Percentiles rank a stretch among this genome's conserved stretches.
These are phyloP conservation scores for Nezara viridula DNA, from an alignment of 2,888 invertebrate genomes.

Conservation along the genomic window DNA sequence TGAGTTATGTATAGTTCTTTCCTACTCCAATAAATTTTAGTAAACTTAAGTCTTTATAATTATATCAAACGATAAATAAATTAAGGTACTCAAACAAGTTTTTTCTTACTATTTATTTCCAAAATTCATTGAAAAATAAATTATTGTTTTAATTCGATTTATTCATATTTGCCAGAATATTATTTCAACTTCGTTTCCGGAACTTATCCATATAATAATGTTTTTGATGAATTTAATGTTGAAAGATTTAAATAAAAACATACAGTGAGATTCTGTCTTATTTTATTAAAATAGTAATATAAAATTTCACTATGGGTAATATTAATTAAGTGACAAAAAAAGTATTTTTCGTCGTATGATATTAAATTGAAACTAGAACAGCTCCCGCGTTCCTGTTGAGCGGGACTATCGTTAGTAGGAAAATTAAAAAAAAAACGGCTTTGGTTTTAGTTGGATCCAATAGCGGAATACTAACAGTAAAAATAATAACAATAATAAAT, in stretches of 20 bases:
- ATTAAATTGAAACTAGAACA: constrained; percentile 8
- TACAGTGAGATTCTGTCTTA: background rate
- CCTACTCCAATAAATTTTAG: no score
- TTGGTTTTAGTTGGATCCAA: background rate
- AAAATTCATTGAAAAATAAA: background rate
- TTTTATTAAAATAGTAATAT: constrained; percentile 3
- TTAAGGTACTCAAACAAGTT: background rate
- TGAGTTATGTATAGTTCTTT: no score
- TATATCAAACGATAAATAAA: no score
- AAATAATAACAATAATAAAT: background rate
- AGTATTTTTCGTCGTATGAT: background rate
- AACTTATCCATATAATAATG: background rate
- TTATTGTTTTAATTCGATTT: background rate
- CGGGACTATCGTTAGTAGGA: background rate
- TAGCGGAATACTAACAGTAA: background rate
- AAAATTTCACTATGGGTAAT: background rate
- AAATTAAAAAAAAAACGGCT: background rate
- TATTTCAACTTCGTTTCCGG: background rate
- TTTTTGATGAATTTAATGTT: background rate
- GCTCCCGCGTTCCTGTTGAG: constrained; percentile 32
- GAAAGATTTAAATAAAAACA: background rate
- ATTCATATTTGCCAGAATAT: background rate
- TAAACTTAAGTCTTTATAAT: no score
- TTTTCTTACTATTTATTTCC: background rate
- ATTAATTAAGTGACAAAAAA: background rate